Evolutionary conservation across 2,113 vertebrate genomes (phyloP).

Genomic region (Poeciliopsis prolifica): DNA sequence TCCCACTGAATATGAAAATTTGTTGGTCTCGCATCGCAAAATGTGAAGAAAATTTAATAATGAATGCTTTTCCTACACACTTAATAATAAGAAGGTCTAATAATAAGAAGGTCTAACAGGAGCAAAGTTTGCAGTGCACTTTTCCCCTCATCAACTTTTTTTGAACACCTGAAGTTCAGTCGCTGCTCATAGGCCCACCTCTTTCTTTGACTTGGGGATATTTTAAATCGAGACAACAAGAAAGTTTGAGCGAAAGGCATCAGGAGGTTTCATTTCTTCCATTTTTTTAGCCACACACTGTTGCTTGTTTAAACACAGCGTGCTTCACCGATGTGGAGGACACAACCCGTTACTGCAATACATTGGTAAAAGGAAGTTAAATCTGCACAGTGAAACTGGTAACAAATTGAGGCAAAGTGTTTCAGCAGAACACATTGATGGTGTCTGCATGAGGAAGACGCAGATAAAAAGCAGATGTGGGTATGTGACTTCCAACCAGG

Average conservation of each 20-base stretch:
- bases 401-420: slow-evolving; percentile 34
- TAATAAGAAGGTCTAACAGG: no score
- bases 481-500: slow-evolving; percentile 7
- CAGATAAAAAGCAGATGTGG: neutral
- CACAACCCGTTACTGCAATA: slow-evolving; percentile 44
- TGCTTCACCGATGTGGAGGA: slow-evolving; percentile 37
- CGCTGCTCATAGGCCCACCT: neutral
- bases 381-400: slow-evolving; percentile 51
- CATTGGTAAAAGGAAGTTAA: slow-evolving; percentile 33
- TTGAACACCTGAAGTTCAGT: no score
- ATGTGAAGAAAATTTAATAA: no score
- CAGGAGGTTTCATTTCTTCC: neutral
- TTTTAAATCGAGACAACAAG: neutral
- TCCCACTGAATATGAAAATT: no score
- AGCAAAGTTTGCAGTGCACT: no score
- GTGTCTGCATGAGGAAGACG: slow-evolving; percentile 16
- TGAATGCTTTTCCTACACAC: no score
- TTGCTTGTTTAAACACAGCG: slow-evolving; percentile 23
- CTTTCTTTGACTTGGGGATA: neutral
- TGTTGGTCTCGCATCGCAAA: no score
- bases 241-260: neutral
- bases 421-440: slow-evolving; percentile 22
- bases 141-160: no score
- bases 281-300: neutral
- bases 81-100: no score